These are phyloP conservation scores for Etheostoma nigrum DNA, from an alignment of 2,797 vertebrate species.

Conservation along the genomic window DNA sequence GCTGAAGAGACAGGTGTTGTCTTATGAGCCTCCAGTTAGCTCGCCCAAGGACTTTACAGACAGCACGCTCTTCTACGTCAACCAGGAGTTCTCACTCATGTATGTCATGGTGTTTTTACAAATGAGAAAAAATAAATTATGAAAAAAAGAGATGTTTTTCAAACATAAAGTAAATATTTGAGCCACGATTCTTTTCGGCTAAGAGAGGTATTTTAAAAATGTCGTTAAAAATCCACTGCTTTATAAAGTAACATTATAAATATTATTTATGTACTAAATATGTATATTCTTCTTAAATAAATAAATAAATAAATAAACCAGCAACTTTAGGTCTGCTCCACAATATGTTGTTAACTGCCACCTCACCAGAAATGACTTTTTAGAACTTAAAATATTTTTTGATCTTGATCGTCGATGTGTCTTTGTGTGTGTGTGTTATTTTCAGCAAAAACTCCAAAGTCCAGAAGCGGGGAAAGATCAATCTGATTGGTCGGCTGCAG, in stretches of 20 bases:
- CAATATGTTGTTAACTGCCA: neutral
- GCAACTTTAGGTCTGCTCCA: neutral
- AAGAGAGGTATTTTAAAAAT: neutral
- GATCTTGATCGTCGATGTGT: neutral
- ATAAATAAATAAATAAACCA: neutral
- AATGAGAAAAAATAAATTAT: neutral
- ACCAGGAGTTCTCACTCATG: conserved; percentile 99
- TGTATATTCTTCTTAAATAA: neutral
- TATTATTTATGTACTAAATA: neutral
- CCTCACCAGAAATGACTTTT: neutral
- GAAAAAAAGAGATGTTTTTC: neutral
- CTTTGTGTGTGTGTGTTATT: neutral
- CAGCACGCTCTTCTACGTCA: conserved; percentile 97
- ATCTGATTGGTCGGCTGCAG: conserved; percentile 95
- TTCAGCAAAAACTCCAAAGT: conserved; percentile 96
- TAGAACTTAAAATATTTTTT: neutral
- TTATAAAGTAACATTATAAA: neutral
- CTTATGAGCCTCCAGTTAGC: conserved; percentile 94
- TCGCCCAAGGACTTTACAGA: conserved; percentile 99
- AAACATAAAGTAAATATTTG: neutral
- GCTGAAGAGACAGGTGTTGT: conserved; percentile 96
- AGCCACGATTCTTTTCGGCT: neutral
- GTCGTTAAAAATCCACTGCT: neutral
- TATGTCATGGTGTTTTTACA: conserved; percentile 72
- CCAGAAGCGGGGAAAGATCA: conserved; percentile 97